Conservation (phyloP, 2,113 vertebrate species). For the Pachycephala philippinensis region DNA sequence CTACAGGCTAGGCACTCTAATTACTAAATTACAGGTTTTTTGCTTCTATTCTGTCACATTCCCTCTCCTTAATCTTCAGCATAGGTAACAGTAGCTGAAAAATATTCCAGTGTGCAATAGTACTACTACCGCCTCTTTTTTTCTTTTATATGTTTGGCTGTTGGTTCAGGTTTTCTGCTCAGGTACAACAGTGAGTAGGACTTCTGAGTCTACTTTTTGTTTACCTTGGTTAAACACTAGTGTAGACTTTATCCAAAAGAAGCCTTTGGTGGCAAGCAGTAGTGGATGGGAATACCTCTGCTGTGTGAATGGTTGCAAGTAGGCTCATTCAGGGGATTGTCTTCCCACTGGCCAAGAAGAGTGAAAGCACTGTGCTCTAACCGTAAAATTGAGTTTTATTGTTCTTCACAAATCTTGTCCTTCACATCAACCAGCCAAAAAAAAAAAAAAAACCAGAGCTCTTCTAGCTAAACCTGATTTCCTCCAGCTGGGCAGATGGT, state of each 20-base stretch:
- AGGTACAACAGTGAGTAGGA: background rate
- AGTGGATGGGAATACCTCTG: background rate
- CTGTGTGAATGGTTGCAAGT: background rate
- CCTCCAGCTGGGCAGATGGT: background rate
- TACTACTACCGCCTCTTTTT: background rate
- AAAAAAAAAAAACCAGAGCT: background rate
- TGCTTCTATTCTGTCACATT: background rate
- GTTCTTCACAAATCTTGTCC: background rate
- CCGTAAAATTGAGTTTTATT: background rate
- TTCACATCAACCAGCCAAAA: background rate
- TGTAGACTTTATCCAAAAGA: background rate
- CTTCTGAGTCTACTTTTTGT: background rate
- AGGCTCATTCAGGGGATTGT: background rate
- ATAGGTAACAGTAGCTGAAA: background rate
- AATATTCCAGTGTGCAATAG: background rate
- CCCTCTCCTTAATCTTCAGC: background rate
- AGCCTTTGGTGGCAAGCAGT: background rate
- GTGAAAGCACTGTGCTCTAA: background rate
- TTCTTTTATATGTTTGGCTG: background rate
- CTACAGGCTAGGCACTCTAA: background rate
- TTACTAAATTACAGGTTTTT: background rate
- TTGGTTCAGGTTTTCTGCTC: background rate
- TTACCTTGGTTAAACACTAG: background rate
- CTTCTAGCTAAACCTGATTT: background rate
- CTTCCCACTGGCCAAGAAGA: background rate